A percentile compares a stretch with the other conserved stretches of the same genome.
phyloP scores from a whole-genome alignment of 1,140 invertebrate genomes.

The Gryon sp. region DNA sequence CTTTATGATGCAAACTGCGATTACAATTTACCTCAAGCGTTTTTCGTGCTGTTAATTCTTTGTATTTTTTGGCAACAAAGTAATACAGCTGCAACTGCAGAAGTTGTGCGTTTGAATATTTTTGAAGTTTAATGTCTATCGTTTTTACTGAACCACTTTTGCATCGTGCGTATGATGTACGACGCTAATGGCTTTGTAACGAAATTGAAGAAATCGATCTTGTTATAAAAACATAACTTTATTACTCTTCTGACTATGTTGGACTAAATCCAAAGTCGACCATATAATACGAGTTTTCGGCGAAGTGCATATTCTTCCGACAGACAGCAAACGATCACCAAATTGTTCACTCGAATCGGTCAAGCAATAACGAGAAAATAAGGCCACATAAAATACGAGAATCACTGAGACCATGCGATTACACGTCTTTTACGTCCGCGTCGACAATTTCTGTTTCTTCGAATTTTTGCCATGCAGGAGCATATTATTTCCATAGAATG shows the following conservation, averaged over 20 bases:
- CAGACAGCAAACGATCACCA: slow-evolving; percentile 50
- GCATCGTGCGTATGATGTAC: slow-evolving; percentile 33
- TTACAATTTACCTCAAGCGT: slow-evolving; percentile 10
- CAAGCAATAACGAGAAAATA: slow-evolving; percentile 58
- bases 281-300: slow-evolving; percentile 49
- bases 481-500: slow-evolving; percentile 32
- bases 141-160: slow-evolving; percentile 29
- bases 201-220: slow-evolving; percentile 52
- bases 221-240: slow-evolving; percentile 45
- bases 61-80: slow-evolving; percentile 4
- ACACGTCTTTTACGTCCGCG: slow-evolving; percentile 30
- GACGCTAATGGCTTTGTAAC: slow-evolving; percentile 50
- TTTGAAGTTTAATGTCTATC: slow-evolving; percentile 14
- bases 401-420: slow-evolving; percentile 8
- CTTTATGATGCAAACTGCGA: slow-evolving; percentile 35
- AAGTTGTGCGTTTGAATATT: slow-evolving; percentile 32
- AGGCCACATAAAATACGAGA: slow-evolving; percentile 50
- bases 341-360: slow-evolving; percentile 52
- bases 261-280: slow-evolving; percentile 34
- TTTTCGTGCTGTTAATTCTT: slow-evolving; percentile 33
- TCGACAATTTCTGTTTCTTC: slow-evolving; percentile 14
- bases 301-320: slow-evolving; percentile 55
- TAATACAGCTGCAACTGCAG: slow-evolving; percentile 19
- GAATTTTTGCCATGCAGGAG: slow-evolving; percentile 11
- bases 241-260: slow-evolving; percentile 49